Evolutionary conservation across 2,113 vertebrate species (phyloP).

Genomic region (Brienomyrus brachyistius): DNA sequence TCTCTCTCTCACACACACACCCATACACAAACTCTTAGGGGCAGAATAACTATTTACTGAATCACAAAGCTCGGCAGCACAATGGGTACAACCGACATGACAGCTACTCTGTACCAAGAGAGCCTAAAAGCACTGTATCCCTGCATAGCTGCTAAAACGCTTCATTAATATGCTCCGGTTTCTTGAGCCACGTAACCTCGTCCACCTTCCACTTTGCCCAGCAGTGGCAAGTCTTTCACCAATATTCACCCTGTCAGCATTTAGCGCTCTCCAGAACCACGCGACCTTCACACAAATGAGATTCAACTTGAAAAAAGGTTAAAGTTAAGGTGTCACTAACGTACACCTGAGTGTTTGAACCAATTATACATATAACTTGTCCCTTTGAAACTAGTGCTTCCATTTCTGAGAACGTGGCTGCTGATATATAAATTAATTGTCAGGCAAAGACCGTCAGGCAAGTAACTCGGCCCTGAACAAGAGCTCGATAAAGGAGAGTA

Average conservation of each 20-base stretch:
- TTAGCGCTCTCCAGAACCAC: background rate
- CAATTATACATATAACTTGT: background rate
- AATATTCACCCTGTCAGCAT: background rate
- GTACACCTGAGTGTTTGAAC: background rate
- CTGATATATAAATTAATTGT: background rate
- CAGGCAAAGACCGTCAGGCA: background rate
- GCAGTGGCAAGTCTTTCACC: background rate
- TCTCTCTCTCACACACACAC: background rate
- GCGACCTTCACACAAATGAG: background rate
- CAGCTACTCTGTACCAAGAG: background rate
- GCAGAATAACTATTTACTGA: constrained; percentile 2
- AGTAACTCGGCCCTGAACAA: background rate
- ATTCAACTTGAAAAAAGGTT: background rate
- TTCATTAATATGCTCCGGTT: background rate
- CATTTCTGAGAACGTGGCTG: background rate
- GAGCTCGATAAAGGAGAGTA: background rate
- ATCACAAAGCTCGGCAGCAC: background rate
- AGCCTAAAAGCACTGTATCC: background rate
- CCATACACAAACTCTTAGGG: constrained; percentile 27
- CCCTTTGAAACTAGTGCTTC: background rate
- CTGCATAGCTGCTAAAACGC: background rate
- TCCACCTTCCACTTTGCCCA: background rate
- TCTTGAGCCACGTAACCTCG: background rate
- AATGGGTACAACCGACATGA: background rate
- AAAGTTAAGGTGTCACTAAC: background rate